Evolutionary conservation across 2,797 vertebrate species (phyloP).

Genomic region (Lateolabrax maculatus): DNA sequence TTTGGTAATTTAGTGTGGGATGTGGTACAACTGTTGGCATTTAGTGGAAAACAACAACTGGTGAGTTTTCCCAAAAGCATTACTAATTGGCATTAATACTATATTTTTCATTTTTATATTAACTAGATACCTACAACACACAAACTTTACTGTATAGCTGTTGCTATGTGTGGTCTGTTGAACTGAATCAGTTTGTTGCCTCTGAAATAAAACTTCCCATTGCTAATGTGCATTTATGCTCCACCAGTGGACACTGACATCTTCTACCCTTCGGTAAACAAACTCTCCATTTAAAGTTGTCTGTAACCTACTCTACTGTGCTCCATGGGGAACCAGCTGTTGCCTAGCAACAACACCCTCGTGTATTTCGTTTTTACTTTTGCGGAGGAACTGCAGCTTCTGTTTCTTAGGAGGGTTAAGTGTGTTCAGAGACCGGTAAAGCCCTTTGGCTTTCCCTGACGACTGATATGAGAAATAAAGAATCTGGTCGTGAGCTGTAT

Average conservation of each 20-base stretch:
- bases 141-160: background rate
- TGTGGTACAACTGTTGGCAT: background rate
- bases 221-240: background rate
- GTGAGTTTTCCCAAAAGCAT: background rate
- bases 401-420: too few species aligned
- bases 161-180: background rate
- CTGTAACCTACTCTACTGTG: background rate
- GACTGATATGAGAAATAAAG: too few species aligned
- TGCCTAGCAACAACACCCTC: slow-evolving; percentile 21
- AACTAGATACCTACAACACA: background rate
- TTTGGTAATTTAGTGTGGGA: background rate
- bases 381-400: too few species aligned
- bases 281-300: background rate
- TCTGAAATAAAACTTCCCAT: slow-evolving; percentile 4
- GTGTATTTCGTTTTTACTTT: too few species aligned
- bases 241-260: background rate
- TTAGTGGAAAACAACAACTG: background rate
- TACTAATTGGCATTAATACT: background rate
- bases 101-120: background rate
- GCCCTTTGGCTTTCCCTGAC: too few species aligned
- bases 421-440: too few species aligned
- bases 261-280: background rate
- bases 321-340: slow-evolving; percentile 9
- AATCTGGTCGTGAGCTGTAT: too few species aligned
- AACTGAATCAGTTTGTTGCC: background rate